Evolutionary conservation across 2,888 invertebrate species (phyloP).

Genomic region (Neuroscelio doddi): DNA sequence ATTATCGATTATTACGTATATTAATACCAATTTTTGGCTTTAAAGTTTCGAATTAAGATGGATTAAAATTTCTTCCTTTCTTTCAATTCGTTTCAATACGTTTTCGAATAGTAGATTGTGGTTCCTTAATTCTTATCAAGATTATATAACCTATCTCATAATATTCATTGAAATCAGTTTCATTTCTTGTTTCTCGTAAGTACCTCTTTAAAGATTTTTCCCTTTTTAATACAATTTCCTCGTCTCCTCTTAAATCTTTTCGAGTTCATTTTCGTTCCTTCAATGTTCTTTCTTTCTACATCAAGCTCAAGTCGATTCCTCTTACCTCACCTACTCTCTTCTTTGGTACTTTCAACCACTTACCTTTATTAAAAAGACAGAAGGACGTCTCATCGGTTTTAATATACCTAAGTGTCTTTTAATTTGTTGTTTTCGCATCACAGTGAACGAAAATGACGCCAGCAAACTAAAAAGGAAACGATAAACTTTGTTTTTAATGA

Average conservation of each 20-base stretch:
- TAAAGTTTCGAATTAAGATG: too few relatives aligned
- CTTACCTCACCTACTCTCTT: constrained; percentile 18
- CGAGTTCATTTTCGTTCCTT: constrained; percentile 41
- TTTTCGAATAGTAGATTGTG: too few relatives aligned
- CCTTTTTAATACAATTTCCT: constrained; percentile 33
- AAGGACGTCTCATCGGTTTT: constrained; percentile 36
- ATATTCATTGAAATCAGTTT: constrained; percentile 25
- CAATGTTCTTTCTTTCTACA: constrained; percentile 38
- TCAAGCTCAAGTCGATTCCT: constrained; percentile 30
- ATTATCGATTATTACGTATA: too few relatives aligned
- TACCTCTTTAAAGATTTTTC: constrained; percentile 18
- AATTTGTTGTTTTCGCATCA: constrained; percentile 37
- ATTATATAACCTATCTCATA: constrained; percentile 21
- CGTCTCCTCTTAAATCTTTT: constrained; percentile 36
- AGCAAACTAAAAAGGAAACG: constrained; percentile 19
- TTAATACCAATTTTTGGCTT: too few relatives aligned
- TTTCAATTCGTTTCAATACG: too few relatives aligned
- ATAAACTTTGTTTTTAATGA: constrained; percentile 21
- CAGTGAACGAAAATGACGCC: constrained; percentile 33
- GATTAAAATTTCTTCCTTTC: too few relatives aligned
- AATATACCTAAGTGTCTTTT: constrained; percentile 48
- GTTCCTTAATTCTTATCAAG: too few relatives aligned
- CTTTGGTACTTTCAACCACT: constrained; percentile 32
- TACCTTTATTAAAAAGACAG: constrained; percentile 45
- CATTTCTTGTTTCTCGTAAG: constrained; percentile 14